These are phyloP conservation scores for Gordius sp. DNA, from an alignment of 2,888 invertebrate species.

Conservation along the genomic window DNA sequence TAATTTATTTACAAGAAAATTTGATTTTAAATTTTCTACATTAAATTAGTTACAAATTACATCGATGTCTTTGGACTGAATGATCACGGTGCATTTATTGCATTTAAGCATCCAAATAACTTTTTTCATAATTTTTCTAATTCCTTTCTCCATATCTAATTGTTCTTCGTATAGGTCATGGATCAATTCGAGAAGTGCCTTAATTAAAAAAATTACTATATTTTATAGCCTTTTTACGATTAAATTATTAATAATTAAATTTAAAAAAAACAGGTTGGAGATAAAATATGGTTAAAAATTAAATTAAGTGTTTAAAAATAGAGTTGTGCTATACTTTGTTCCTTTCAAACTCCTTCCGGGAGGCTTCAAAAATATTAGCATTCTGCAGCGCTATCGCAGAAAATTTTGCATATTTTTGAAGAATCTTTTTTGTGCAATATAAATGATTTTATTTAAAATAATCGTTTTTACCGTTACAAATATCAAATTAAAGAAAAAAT, in stretches of 20 bases:
- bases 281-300: no score
- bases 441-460: no score
- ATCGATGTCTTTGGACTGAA: neutral
- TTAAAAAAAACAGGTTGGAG: neutral
- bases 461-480: no score
- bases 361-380: neutral
- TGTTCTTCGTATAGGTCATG: conserved; percentile 11
- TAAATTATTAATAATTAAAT: no score
- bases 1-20: neutral
- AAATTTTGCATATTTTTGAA: neutral
- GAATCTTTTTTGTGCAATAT: no score
- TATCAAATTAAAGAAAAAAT: no score
- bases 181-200: neutral
- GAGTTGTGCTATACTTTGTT: conserved; percentile 2
- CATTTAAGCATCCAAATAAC: conserved; percentile 11
- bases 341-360: neutral
- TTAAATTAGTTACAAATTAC: neutral
- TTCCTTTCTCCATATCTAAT: conserved; percentile 5
- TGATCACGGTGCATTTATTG: neutral
- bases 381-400: neutral
- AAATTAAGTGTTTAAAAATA: no score
- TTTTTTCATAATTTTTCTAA: conserved; percentile 3
- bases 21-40: neutral
- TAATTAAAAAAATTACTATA: no score
- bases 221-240: no score